Evolutionary conservation across 2,797 vertebrate species (phyloP).

Genomic region (Anguilla megastoma): DNA sequence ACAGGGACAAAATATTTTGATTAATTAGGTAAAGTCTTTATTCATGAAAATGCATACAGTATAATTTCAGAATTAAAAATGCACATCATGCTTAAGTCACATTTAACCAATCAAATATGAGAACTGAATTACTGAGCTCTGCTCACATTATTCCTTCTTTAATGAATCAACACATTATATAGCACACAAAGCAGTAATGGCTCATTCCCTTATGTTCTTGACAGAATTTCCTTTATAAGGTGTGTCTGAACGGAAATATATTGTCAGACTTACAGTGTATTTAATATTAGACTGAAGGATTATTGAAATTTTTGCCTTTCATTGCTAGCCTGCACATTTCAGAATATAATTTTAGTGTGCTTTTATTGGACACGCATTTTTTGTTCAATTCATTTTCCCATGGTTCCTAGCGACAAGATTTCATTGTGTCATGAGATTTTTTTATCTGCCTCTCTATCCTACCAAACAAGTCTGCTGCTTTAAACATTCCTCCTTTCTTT

Average conservation of each 20-base stretch:
- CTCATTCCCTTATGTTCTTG: neutral
- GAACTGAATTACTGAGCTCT: neutral
- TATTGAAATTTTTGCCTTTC: neutral
- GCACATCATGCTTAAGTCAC: neutral
- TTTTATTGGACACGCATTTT: slow-evolving; percentile 1
- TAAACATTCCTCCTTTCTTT: slow-evolving; percentile 23
- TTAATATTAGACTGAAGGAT: slow-evolving; percentile 3
- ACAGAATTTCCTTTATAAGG: neutral
- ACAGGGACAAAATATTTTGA: neutral
- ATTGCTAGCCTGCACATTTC: neutral
- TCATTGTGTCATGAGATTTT: slow-evolving; percentile 13
- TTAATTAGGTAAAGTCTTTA: neutral
- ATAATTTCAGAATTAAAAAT: neutral
- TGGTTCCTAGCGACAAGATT: neutral
- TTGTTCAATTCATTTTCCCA: neutral
- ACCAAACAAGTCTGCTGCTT: slow-evolving; percentile 33
- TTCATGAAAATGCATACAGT: neutral
- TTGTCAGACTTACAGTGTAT: neutral
- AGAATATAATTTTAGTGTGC: neutral
- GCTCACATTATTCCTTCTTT: neutral
- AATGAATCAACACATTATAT: slow-evolving; percentile 4
- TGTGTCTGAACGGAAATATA: neutral
- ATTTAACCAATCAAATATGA: slow-evolving; percentile 9
- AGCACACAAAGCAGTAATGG: neutral
- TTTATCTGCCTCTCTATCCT: neutral